phyloP scores from a whole-genome alignment of 35 echinoderm and acorn worm genomes.

The Ptychodera flava region DNA sequence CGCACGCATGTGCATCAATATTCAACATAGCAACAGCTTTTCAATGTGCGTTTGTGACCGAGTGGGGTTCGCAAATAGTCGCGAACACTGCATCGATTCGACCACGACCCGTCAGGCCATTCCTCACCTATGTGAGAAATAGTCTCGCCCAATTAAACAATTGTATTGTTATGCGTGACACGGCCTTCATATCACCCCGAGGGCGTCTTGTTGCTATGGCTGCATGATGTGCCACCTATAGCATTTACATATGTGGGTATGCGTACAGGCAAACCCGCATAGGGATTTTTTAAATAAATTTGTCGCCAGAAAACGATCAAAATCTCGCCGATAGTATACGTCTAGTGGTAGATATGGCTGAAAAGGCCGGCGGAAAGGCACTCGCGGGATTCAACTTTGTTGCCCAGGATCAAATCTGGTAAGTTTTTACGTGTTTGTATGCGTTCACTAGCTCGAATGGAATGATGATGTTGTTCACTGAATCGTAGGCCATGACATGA shows the following conservation, averaged over 20 bases:
- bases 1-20: too few species aligned
- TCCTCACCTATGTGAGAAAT: too few species aligned
- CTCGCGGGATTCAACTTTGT: conserved; percentile 81
- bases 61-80: too few species aligned
- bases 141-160: conserved; percentile 45
- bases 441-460: too few species aligned
- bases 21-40: too few species aligned
- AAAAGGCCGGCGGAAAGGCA: conserved; percentile 44
- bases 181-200: conserved; percentile 20
- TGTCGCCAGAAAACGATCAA: not conserved
- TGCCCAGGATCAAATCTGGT: conserved; percentile 89
- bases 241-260: conserved; percentile 22
- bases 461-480: not conserved
- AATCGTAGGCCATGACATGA: not conserved
- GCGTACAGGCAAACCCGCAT: not conserved
- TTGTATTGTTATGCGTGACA: conserved; percentile 32
- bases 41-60: too few species aligned
- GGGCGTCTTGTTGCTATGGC: conserved; percentile 52
- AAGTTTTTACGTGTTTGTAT: too few species aligned
- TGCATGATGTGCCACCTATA: conserved; percentile 16
- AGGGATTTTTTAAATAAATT: not conserved
- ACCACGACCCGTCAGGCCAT: too few species aligned
- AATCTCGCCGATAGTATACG: not conserved
- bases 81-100: too few species aligned
- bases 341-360: conserved; percentile 25